phyloP scores from a whole-genome alignment of 2,113 vertebrate genomes.

The Heterocephalus glaber region DNA sequence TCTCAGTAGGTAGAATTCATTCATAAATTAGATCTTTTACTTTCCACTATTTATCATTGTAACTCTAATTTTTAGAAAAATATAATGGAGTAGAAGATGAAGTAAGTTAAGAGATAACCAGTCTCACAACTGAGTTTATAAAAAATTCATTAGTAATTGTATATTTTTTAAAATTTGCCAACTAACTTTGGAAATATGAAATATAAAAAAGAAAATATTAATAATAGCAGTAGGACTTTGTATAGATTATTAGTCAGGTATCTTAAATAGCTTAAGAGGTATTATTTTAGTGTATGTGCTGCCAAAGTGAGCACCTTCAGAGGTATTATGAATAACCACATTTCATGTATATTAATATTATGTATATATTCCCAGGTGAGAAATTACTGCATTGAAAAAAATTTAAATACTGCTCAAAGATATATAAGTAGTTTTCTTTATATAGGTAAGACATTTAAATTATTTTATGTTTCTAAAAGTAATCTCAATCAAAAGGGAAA shows the following conservation, averaged over 20 bases:
- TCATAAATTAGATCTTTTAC: constrained; percentile 34
- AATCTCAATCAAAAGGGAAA: constrained; percentile 27
- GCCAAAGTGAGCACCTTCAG: neutral
- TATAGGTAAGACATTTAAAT: neutral
- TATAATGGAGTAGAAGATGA: neutral
- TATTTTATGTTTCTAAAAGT: constrained; percentile 37
- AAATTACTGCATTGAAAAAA: neutral
- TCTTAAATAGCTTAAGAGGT: neutral
- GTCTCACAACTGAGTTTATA: neutral
- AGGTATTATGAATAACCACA: neutral
- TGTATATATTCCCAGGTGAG: neutral
- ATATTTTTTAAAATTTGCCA: constrained; percentile 5
- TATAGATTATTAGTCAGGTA: neutral
- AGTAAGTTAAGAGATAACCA: constrained; percentile 2
- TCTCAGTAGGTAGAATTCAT: constrained; percentile 31
- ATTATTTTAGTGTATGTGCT: neutral
- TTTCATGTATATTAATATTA: neutral
- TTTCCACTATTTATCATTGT: neutral
- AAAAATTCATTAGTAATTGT: constrained; percentile 9
- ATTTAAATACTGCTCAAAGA: constrained; percentile 34
- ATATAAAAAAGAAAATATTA: constrained; percentile 6
- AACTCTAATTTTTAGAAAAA: constrained; percentile 44
- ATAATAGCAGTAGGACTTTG: neutral
- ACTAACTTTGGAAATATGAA: constrained; percentile 52
- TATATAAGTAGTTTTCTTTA: constrained; percentile 15